A percentile compares a stretch with the other conserved stretches of the same genome.
Conservation (phyloP, 1,140 invertebrate genomes). For the Paraescarpia echinospica region DNA sequence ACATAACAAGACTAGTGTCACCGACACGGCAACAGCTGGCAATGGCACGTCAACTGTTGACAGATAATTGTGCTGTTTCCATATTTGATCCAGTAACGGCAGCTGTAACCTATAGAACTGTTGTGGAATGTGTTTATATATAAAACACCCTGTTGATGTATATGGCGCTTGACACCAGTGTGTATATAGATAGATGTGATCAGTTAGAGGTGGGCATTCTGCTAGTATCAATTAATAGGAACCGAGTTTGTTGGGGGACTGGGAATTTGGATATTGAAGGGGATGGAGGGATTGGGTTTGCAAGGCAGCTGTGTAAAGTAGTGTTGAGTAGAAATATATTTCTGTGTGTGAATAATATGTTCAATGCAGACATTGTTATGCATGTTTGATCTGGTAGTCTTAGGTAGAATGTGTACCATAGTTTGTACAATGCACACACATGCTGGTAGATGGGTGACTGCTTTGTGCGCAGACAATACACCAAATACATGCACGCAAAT, state of each 20-base stretch:
- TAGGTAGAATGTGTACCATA: not conserved
- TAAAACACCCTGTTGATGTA: not conserved
- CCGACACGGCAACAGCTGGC: not conserved
- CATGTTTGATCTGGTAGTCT: not conserved
- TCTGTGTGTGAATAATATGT: not conserved
- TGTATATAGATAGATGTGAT: not conserved
- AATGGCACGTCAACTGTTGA: not conserved
- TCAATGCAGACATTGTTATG: not conserved
- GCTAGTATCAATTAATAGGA: not conserved
- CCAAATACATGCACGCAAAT: not conserved
- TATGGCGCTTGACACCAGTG: not conserved
- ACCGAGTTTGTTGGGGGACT: not conserved
- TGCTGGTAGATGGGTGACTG: not conserved
- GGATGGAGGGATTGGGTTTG: not conserved
- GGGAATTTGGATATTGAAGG: no score
- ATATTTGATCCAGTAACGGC: not conserved
- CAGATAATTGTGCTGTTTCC: not conserved
- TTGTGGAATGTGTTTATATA: not conserved
- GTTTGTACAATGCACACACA: not conserved
- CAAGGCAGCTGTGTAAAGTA: not conserved
- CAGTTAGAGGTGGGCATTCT: not conserved
- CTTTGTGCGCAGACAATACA: not conserved
- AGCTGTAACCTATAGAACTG: not conserved
- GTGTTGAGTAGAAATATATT: not conserved
- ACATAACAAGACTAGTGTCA: no score